phyloP scores from a whole-genome alignment of 1,140 invertebrate genomes.

The Vollenhovia emeryi region DNA sequence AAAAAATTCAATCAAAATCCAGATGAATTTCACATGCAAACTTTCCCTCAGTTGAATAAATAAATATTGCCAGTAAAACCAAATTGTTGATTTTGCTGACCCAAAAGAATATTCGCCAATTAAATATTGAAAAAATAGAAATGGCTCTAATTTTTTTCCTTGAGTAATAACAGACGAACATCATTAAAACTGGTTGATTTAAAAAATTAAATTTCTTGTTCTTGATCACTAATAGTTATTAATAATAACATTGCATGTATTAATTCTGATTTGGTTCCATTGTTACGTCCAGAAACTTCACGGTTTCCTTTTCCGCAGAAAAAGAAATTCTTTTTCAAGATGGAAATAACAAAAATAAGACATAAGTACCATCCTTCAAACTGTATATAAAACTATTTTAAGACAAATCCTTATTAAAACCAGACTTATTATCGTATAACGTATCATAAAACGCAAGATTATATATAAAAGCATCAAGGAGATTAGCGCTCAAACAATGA shows the following conservation, averaged over 20 bases:
- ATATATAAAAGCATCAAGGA: slow-evolving; percentile 14
- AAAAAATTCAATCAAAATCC: slow-evolving; percentile 39
- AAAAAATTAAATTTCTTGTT: not conserved
- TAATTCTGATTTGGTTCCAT: not conserved
- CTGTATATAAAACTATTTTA: too few relatives aligned
- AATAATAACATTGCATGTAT: not conserved
- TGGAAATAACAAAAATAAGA: too few relatives aligned
- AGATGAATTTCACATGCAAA: not conserved
- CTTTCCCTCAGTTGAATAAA: slow-evolving; percentile 21
- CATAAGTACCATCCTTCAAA: too few relatives aligned
- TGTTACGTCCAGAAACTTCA: too few relatives aligned
- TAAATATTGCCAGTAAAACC: slow-evolving; percentile 41
- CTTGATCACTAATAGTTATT: slow-evolving; percentile 1
- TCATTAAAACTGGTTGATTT: not conserved
- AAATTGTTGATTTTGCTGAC: slow-evolving; percentile 37
- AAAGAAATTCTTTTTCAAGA: too few relatives aligned
- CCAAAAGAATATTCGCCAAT: not conserved
- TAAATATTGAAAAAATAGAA: slow-evolving; percentile 41
- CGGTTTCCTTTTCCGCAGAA: too few relatives aligned
- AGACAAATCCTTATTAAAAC: not conserved
- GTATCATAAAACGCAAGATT: not conserved
- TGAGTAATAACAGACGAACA: not conserved
- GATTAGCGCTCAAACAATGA: not conserved
- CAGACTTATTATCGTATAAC: not conserved
- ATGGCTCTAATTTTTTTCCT: not conserved